Conservation (phyloP, 2,797 vertebrate genomes). For the Agapornis canus region DNA sequence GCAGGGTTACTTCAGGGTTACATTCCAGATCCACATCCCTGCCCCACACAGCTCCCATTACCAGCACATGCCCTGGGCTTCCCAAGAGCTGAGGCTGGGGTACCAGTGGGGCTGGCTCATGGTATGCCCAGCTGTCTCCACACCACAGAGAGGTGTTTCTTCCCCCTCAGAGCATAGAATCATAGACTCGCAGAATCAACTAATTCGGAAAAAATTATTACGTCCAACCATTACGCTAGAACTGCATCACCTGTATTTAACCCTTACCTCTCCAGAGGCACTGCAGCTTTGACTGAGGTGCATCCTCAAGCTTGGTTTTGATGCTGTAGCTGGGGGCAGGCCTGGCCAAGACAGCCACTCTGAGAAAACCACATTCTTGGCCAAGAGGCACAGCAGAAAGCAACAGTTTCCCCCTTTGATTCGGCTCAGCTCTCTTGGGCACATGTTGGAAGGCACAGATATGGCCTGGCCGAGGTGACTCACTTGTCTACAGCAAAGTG, state of each 20-base stretch:
- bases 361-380: not conserved
- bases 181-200: not conserved
- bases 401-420: not conserved
- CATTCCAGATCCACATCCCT: not conserved
- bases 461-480: not conserved
- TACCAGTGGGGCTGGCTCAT: not conserved
- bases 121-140: not conserved
- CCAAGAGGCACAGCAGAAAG: not conserved
- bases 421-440: not conserved
- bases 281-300: not conserved
- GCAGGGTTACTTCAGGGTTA: not conserved
- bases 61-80: fast-evolving
- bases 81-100: not conserved
- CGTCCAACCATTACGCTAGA: not conserved
- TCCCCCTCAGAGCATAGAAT: not conserved
- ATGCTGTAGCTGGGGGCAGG: not conserved
- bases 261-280: not conserved
- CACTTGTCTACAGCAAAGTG: not conserved
- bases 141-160: not conserved
- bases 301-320: not conserved
- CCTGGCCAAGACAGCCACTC: not conserved
- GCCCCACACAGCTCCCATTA: not conserved
- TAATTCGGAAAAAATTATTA: not conserved
- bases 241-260: not conserved
- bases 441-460: not conserved